Percentiles rank a stretch among this genome's conserved stretches.
Conservation (phyloP, 2,113 vertebrate genomes). For the Pangasianodon gigas region DNA sequence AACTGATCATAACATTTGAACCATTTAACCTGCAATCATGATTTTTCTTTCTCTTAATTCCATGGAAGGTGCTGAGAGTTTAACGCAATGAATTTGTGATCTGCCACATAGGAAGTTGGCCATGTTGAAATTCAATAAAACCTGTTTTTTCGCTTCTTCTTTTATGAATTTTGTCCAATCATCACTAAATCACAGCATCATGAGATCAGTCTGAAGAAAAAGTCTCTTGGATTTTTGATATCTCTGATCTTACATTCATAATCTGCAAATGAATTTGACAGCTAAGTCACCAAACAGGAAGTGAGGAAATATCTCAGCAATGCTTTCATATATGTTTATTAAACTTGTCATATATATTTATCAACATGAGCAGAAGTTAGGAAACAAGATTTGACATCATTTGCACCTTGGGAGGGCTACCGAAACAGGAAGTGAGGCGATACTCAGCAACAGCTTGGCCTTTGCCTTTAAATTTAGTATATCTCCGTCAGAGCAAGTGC, state of each 20-base stretch:
- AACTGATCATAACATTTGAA: too few species aligned
- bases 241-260: neutral
- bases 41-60: neutral
- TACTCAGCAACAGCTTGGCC: too few species aligned
- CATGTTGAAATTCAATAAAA: neutral
- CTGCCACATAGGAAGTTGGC: neutral
- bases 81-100: neutral
- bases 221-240: too few species aligned
- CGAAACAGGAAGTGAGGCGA: neutral
- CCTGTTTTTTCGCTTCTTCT: neutral
- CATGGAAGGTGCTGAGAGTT: neutral
- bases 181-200: neutral
- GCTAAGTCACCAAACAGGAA: neutral
- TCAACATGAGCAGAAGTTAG: neutral
- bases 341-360: neutral
- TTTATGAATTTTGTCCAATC: neutral
- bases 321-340: neutral
- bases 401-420: neutral
- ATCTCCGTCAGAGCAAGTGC: neutral
- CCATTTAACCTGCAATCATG: too few species aligned
- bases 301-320: neutral
- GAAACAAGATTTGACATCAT: neutral
- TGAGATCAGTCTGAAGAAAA: neutral
- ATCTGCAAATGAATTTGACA: neutral
- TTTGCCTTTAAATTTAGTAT: neutral